Base-by-base conservation (phyloP, 1,140 invertebrate species). In the Panonychus citri region DNA sequence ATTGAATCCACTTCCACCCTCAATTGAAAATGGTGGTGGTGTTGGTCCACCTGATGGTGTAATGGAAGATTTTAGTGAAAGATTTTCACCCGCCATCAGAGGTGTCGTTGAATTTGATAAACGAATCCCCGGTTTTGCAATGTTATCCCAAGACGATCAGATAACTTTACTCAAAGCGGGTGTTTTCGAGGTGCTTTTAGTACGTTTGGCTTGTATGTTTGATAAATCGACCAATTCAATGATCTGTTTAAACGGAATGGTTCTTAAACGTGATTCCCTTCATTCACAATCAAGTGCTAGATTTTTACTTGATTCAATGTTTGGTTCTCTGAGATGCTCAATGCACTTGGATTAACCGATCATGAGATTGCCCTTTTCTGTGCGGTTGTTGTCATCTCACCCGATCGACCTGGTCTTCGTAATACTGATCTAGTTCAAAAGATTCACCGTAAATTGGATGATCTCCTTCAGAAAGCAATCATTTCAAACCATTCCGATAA, bases 81-180 rank as follows among this genome's bases (percentile, higher is more conserved):
- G 88, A 64, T 91, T 94, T 70, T 88, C 87, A 19, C 87, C 89
- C 58, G 87, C 88, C 39, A 93, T 96, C 63, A 83, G 87, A 63
- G 90, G 89, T 51, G 90, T 96, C 3, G 90, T 97, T 48, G 88
- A 93, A 67, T 98, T 96, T 69, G 91, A 91, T 61, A 94, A 94
- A 67, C 80, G 86, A 61, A 89, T 98, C 62, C 91, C 93, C 57
- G 91, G 91, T 54, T 97, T 98, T 74, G 79, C 83, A 61, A 75
- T 90, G 56, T 77, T 97, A 53, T 81, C 88, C 24, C 87, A 94
- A 71, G 89, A 94, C 65, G 91, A 97, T 68, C 90, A 95, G 72
- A 88, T 97, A 62, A 91, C 87, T 55, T 74, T 98, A 28, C 76
- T 98, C 55, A 96, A 96, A 64, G 68, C 67, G 57, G 87, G 87